Percentiles rank a stretch among this genome's conserved stretches.
These are phyloP conservation scores for Ametastegia equiseti DNA, from an alignment of 2,888 invertebrate genomes.

Conservation along the genomic window DNA sequence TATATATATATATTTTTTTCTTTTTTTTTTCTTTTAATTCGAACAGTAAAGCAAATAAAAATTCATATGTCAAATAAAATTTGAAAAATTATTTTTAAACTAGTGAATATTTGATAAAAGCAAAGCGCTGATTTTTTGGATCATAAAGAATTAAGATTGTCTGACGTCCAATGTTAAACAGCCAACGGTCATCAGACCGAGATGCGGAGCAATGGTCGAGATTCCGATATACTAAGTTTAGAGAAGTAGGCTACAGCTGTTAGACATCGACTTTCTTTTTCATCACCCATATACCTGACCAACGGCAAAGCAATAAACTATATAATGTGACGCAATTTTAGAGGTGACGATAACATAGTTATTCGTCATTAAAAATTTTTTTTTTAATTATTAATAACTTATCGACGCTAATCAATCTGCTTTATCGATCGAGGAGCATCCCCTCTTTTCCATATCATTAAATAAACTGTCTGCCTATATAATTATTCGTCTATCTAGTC, in stretches of 20 bases:
- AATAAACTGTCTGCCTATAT: too few relatives aligned
- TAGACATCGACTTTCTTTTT: constrained; percentile 40
- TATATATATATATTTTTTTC: background rate
- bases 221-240: constrained; percentile 64
- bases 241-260: constrained; percentile 69
- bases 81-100: background rate
- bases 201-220: constrained; percentile 39
- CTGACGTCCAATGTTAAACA: constrained; percentile 19
- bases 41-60: background rate
- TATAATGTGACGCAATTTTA: background rate
- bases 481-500: background rate
- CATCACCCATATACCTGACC: constrained; percentile 15
- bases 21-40: background rate
- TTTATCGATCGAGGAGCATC: background rate
- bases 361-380: background rate
- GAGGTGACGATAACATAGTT: background rate
- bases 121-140: background rate
- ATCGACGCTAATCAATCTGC: background rate
- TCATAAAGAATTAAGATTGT: constrained; percentile 18
- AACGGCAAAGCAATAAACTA: constrained; percentile 6
- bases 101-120: background rate
- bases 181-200: constrained; percentile 31
- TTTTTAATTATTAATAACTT: background rate
- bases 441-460: background rate
- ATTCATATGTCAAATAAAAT: background rate